Evolutionary conservation across 2,888 invertebrate genomes (phyloP).

Genomic region (Tryphoninae sp.): DNA sequence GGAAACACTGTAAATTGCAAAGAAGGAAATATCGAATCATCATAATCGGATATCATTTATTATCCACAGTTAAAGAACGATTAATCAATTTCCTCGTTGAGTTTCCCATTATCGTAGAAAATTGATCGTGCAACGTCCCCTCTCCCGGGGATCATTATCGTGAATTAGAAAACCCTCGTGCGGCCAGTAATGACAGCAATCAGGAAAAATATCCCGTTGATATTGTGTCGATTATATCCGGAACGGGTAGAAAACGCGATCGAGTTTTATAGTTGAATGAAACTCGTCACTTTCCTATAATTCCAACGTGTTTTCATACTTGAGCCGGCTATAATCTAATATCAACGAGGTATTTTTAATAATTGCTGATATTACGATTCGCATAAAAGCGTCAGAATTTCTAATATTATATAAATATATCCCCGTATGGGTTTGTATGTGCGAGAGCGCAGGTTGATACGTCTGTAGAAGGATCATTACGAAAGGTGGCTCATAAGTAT

Average conservation of each 20-base stretch:
- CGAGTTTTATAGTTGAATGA: conserved; percentile 21
- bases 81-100: neutral
- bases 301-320: conserved; percentile 36
- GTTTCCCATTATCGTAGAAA: neutral
- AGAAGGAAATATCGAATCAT: too few species aligned
- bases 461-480: conserved; percentile 58
- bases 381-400: conserved; percentile 51
- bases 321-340: conserved; percentile 25
- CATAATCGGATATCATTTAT: neutral
- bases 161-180: conserved; percentile 39
- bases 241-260: conserved; percentile 35
- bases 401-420: conserved; percentile 29
- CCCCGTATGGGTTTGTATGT: neutral
- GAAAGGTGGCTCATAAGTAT: conserved; percentile 69
- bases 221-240: conserved; percentile 25
- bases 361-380: conserved; percentile 48
- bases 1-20: too few species aligned
- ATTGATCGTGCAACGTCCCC: neutral
- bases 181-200: conserved; percentile 41
- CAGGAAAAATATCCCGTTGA: conserved; percentile 25
- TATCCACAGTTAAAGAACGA: neutral
- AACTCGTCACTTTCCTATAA: conserved; percentile 37
- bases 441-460: neutral
- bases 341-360: conserved; percentile 29
- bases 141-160: neutral